Evolutionary conservation across 1,140 invertebrate species (phyloP).

Genomic region (Camponotus vicinus): DNA sequence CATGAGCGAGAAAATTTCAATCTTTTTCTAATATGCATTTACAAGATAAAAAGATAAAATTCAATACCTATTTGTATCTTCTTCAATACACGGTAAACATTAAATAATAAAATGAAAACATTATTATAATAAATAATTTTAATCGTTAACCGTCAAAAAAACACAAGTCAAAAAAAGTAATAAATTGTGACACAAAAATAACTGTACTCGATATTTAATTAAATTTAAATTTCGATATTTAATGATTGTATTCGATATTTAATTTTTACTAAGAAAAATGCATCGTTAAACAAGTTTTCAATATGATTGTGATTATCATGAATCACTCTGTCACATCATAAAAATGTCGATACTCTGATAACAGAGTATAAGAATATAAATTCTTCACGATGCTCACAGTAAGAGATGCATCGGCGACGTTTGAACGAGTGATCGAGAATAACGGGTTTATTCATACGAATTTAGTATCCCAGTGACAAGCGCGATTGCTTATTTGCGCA

Average conservation of each 20-base stretch:
- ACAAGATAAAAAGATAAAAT: background rate
- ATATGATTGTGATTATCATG: background rate
- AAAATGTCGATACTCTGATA: background rate
- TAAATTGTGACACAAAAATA: background rate
- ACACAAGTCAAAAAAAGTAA: too few relatives aligned
- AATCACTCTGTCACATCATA: background rate
- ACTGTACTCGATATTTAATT: background rate
- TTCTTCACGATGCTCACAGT: background rate
- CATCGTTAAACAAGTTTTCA: background rate
- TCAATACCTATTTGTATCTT: background rate
- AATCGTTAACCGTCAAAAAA: too few relatives aligned
- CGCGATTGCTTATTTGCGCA: slow-evolving; percentile 16
- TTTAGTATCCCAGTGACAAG: background rate
- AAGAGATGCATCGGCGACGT: background rate
- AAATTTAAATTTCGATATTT: too few relatives aligned
- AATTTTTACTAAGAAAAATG: background rate
- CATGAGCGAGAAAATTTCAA: background rate
- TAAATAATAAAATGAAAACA: background rate
- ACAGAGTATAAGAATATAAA: too few relatives aligned
- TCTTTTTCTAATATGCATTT: background rate
- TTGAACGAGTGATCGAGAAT: slow-evolving; percentile 35
- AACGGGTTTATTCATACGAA: slow-evolving; percentile 50
- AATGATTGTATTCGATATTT: background rate
- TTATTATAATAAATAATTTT: too few relatives aligned
- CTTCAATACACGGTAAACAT: background rate